Conservation (phyloP, 92 coral and sea anemone species). For the Hydrozoanthus gracilis region DNA sequence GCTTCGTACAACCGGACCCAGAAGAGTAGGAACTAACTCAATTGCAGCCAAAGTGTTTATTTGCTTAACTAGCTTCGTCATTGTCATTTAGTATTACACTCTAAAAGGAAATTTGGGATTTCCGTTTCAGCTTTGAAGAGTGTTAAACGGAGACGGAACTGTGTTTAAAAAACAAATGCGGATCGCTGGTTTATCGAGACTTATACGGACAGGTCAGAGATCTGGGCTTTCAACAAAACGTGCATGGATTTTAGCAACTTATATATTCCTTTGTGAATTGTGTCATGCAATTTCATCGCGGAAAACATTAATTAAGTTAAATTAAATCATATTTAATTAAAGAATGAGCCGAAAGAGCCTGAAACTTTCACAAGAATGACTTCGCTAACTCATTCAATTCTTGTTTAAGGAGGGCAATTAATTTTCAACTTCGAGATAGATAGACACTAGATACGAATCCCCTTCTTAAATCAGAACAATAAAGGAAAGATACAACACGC, state of each 20-base stretch:
- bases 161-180: neutral
- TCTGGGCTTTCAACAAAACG: slow-evolving; percentile 20
- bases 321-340: neutral
- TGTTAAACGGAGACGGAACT: slow-evolving; percentile 47
- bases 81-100: slow-evolving; percentile 1
- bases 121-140: slow-evolving; percentile 35
- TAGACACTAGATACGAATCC: neutral
- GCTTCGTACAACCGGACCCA: no score
- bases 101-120: slow-evolving; percentile 31
- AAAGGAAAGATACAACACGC: neutral
- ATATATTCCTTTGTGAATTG: neutral
- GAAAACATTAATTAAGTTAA: neutral
- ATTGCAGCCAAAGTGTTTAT: neutral
- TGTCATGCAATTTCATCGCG: neutral
- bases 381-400: neutral
- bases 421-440: neutral
- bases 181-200: neutral
- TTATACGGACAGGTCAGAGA: neutral
- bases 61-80: neutral
- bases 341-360: no score
- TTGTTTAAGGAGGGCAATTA: neutral
- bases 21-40: neutral
- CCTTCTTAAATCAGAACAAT: neutral
- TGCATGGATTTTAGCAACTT: no score
- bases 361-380: no score